Evolutionary conservation across 1,140 invertebrate genomes (phyloP).

Genomic region (Episyrphus balteatus): DNA sequence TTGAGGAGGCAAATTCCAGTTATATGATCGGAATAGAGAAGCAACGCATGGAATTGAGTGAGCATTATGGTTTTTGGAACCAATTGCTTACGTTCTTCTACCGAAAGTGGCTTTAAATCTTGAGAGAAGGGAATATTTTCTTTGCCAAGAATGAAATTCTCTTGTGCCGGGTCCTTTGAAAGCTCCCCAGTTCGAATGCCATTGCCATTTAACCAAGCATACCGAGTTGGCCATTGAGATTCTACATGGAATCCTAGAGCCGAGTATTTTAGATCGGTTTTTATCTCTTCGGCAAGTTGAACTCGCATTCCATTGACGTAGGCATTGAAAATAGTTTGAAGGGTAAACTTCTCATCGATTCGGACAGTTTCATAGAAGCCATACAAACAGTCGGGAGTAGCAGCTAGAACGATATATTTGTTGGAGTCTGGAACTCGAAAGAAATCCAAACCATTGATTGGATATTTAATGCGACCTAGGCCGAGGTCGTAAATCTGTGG

Average conservation of each 20-base stretch:
- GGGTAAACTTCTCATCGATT: slow-evolving; percentile 52
- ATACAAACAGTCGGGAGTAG: slow-evolving; percentile 72
- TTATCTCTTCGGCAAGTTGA: slow-evolving; percentile 48
- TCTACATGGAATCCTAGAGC: slow-evolving; percentile 66
- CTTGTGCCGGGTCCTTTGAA: too few species aligned
- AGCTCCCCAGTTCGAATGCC: slow-evolving; percentile 23
- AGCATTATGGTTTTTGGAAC: slow-evolving; percentile 68
- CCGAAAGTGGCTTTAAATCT: slow-evolving; percentile 16
- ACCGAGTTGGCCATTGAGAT: slow-evolving; percentile 59
- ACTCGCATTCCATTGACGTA: slow-evolving; percentile 50
- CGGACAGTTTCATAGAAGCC: slow-evolving; percentile 69
- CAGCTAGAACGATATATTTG: slow-evolving; percentile 69
- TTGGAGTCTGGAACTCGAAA: slow-evolving; percentile 57
- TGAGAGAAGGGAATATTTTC: too few species aligned
- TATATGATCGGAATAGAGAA: slow-evolving; percentile 73
- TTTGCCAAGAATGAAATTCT: too few species aligned
- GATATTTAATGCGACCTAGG: slow-evolving; percentile 52
- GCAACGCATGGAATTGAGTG: slow-evolving; percentile 82
- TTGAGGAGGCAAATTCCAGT: slow-evolving; percentile 78
- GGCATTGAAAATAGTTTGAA: slow-evolving; percentile 64
- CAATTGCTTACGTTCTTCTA: slow-evolving; percentile 25
- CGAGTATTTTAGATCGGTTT: slow-evolving; percentile 65
- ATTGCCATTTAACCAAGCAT: slow-evolving; percentile 61
- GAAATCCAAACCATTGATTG: slow-evolving; percentile 80
- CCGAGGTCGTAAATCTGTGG: slow-evolving; percentile 76